phyloP scores from a whole-genome alignment of 2,113 vertebrate species.

The Cyanocitta stelleri region DNA sequence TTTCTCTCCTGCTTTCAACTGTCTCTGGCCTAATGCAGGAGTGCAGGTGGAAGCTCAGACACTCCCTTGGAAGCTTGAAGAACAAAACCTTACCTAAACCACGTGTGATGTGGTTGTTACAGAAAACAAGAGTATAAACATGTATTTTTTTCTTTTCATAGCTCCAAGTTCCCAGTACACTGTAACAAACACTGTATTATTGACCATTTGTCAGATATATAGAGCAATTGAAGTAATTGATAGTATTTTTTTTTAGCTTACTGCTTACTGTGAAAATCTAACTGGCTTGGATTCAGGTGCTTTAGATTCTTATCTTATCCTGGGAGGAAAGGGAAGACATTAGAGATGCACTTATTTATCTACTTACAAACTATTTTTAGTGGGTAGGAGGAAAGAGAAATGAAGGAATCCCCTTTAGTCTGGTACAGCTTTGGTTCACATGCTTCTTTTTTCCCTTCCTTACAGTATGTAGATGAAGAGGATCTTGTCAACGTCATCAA shows the following conservation, averaged over 20 bases:
- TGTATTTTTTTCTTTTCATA: neutral
- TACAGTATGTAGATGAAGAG: constrained; percentile 87
- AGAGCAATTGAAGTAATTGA: neutral
- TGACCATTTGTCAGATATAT: neutral
- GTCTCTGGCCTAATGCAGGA: neutral
- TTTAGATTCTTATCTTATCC: neutral
- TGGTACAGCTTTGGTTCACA: neutral
- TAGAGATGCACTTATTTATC: neutral
- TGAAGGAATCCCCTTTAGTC: neutral
- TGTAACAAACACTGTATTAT: neutral
- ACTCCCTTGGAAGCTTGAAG: neutral
- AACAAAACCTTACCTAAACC: neutral
- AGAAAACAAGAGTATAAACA: neutral
- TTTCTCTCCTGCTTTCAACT: neutral
- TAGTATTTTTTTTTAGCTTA: neutral
- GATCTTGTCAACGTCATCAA: constrained; percentile 87
- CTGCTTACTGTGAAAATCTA: neutral
- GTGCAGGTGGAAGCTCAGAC: neutral
- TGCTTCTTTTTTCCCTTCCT: neutral
- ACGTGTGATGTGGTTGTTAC: accelerated
- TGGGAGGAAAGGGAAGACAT: neutral
- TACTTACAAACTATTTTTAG: neutral
- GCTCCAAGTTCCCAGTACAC: neutral
- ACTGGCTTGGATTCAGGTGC: neutral
- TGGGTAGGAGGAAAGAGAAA: neutral